Evolutionary conservation across 2,113 vertebrate genomes (phyloP).

Genomic region (Greenwoodochromis staneri): DNA sequence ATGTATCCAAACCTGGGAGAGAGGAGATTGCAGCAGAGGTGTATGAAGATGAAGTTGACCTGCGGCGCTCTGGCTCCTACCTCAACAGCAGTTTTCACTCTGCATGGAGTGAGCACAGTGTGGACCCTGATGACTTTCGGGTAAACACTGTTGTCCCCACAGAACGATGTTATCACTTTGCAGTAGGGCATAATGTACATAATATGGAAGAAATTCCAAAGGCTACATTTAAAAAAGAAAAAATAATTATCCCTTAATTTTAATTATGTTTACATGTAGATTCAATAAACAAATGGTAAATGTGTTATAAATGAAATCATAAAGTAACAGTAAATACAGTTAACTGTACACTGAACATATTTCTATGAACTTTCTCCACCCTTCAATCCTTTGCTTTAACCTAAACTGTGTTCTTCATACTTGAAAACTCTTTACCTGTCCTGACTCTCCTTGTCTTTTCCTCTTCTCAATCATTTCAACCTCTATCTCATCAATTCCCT

Average conservation of each 20-base stretch:
- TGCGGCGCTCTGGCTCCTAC: constrained; percentile 79
- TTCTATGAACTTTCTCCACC: not conserved
- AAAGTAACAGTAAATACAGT: not conserved
- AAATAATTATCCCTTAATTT: constrained; percentile 7
- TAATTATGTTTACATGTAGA: not conserved
- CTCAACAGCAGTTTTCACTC: constrained; percentile 89
- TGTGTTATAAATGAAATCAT: constrained; percentile 6
- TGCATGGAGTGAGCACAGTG: constrained; percentile 85
- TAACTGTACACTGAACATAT: not conserved
- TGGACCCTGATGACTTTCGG: constrained; percentile 94
- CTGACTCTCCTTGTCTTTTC: constrained; percentile 32
- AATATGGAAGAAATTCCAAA: constrained; percentile 11
- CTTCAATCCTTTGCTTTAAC: constrained; percentile 1
- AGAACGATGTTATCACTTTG: constrained; percentile 17
- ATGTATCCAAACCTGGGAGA: constrained; percentile 69
- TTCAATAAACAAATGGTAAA: constrained; percentile 7
- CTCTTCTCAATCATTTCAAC: constrained; percentile 5
- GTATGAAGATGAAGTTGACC: constrained; percentile 89
- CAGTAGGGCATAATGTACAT: not conserved
- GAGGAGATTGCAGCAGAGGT: constrained; percentile 90
- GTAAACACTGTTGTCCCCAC: constrained; percentile 65
- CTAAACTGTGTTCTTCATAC: not conserved
- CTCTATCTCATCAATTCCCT: constrained; percentile 3
- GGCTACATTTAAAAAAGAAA: not conserved
- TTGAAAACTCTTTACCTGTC: not conserved